These are phyloP conservation scores for Ictalurus punctatus DNA, from an alignment of 2,113 vertebrate species.

Conservation along the genomic window DNA sequence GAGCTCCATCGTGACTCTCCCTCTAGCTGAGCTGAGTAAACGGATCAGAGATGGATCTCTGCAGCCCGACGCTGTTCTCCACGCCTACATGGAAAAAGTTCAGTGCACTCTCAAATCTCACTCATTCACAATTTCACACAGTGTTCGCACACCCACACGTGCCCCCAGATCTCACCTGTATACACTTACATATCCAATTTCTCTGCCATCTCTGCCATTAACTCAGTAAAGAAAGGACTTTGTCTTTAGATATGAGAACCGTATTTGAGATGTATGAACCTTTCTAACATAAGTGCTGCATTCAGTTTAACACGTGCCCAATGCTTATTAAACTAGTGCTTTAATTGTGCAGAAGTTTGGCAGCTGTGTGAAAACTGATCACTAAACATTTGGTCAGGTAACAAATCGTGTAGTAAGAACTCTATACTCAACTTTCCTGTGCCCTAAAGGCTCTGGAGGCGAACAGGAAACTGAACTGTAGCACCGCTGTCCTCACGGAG, in stretches of 20 bases:
- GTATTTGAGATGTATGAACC: too few relatives aligned
- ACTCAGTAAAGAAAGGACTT: too few relatives aligned
- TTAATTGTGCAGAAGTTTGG: too few relatives aligned
- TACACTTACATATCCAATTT: too few relatives aligned
- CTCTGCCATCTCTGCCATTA: too few relatives aligned
- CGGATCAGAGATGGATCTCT: constrained; percentile 69
- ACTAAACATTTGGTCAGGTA: too few relatives aligned
- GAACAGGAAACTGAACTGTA: constrained; percentile 78
- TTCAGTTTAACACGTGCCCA: too few relatives aligned
- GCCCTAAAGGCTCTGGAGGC: constrained; percentile 78
- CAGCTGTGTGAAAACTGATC: too few relatives aligned
- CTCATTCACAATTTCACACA: neutral
- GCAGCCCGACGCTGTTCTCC: constrained; percentile 74
- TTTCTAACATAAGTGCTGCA: too few relatives aligned
- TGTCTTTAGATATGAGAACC: too few relatives aligned
- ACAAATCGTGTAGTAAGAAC: too few relatives aligned
- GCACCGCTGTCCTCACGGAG: constrained; percentile 76
- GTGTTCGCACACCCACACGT: neutral
- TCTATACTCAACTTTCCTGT: neutral
- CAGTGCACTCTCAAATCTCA: neutral
- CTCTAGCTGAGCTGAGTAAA: constrained; percentile 69
- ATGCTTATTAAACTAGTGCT: too few relatives aligned
- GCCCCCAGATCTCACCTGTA: neutral
- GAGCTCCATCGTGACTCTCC: constrained; percentile 65
- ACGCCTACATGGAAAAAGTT: constrained; percentile 82